Base-by-base conservation (phyloP, 2,888 invertebrate species). In the Leptothorax acervorum region DNA sequence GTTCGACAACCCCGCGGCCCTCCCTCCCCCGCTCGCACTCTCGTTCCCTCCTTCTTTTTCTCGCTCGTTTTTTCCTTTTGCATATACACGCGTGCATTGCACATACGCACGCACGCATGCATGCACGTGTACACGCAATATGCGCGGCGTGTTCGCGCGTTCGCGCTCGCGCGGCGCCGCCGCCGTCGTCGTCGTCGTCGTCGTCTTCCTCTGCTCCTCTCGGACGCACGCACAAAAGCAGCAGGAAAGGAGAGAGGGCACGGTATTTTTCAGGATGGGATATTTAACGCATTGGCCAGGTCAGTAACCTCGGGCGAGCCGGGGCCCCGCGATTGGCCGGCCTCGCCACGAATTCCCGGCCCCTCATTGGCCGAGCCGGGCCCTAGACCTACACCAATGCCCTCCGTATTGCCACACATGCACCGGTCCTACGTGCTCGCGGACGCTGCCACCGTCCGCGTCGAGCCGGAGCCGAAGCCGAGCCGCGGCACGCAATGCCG, bases 241-340 rank as follows among this genome's bases (percentile, higher is more conserved):
- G 86, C 23, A 88, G 89, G 88, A 88, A 76, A 88, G 89, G 89
- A 88, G 90, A 91, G 89, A 91, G 90, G 87, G 89, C 88, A 90
- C 90, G 92, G 92, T 94, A 94, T 94, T 94, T 94, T 94, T 94
- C 94, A 94, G 94, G 94, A 94, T 93, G 93, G 94, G 94, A 94
- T 94, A 94, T 94, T 94, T 94, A 94, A 94, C 94, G 94, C 94
- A 93, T 93, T 93, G 94, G 93, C 92, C 92, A 94, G 94, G 94
- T 94, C 94, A 93, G 93, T 94, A 93, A 94, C 94, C 94, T 92
- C 92, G 88, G 84, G 85, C 86, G 90, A 88, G 86, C 45, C 89
- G 92, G 91, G 93, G 92, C 92, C 92, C 92, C 91, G 91, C 92
- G 92, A 94, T 94, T 94, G 94, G 93, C 92, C 93, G 93, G 91